These are phyloP conservation scores for Dendrolimus houi DNA, from an alignment of 2,888 invertebrate genomes.

Conservation along the genomic window DNA sequence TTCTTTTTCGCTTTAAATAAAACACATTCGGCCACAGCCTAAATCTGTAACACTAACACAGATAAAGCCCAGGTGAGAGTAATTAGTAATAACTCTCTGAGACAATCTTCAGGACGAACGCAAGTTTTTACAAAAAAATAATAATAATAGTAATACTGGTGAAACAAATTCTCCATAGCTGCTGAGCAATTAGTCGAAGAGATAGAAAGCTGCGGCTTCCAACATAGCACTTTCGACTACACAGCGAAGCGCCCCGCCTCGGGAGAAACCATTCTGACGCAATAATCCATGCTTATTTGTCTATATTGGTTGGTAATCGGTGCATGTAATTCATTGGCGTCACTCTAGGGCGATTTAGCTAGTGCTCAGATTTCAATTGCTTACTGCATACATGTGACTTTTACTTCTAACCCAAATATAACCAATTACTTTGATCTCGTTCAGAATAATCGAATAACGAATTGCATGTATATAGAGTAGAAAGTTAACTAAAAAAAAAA, in stretches of 20 bases:
- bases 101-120: too few relatives aligned
- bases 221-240: constrained; percentile 45
- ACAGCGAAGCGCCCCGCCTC: constrained; percentile 15
- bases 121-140: too few relatives aligned
- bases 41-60: too few relatives aligned
- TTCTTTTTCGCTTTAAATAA: too few relatives aligned
- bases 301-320: constrained; percentile 12
- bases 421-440: background rate
- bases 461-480: too few relatives aligned
- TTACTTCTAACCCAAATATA: background rate
- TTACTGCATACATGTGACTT: background rate
- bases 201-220: constrained; percentile 55
- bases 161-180: constrained; percentile 9
- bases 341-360: too few relatives aligned
- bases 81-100: too few relatives aligned
- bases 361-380: background rate
- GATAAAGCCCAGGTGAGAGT: too few relatives aligned
- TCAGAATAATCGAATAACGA: too few relatives aligned
- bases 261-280: constrained; percentile 43
- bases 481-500: too few relatives aligned
- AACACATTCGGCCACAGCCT: too few relatives aligned
- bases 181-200: constrained; percentile 26
- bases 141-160: too few relatives aligned
- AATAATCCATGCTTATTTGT: constrained; percentile 30
- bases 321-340: constrained; percentile 2